Evolutionary conservation across 92 coral and sea anemone species (phyloP).

Genomic region (Blastomussa wellsi): DNA sequence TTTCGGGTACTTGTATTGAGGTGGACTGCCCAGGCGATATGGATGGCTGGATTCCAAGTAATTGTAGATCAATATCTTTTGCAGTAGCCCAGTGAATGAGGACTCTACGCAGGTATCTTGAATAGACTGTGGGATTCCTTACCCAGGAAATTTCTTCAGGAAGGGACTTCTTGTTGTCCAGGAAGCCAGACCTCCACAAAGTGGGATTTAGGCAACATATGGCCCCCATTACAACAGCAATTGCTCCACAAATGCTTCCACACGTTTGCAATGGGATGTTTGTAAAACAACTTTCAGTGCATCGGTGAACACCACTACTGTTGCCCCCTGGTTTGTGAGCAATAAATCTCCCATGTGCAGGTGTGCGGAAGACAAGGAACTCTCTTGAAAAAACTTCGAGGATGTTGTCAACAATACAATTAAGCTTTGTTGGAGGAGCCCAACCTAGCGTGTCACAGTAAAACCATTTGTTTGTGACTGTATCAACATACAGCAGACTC

Average conservation of each 20-base stretch:
- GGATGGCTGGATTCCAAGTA: slow-evolving; percentile 47
- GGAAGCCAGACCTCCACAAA: slow-evolving; percentile 43
- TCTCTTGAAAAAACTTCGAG: slow-evolving; percentile 29
- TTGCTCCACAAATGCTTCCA: slow-evolving; percentile 46
- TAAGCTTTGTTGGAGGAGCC: slow-evolving; percentile 41
- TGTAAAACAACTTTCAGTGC: slow-evolving; percentile 31
- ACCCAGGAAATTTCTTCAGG: slow-evolving; percentile 39
- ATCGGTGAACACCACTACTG: slow-evolving; percentile 21
- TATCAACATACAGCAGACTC: slow-evolving; percentile 44
- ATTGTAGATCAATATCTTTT: slow-evolving; percentile 44
- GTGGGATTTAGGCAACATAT: slow-evolving; percentile 33
- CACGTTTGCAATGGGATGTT: slow-evolving; percentile 41
- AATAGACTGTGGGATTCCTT: slow-evolving; percentile 48
- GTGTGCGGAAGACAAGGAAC: slow-evolving; percentile 26
- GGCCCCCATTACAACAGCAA: slow-evolving; percentile 47
- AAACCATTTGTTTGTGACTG: slow-evolving; percentile 24
- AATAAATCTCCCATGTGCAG: slow-evolving; percentile 39
- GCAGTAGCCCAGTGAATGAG: slow-evolving; percentile 50
- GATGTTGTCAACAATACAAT: slow-evolving; percentile 19
- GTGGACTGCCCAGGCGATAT: no score
- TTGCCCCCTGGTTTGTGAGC: slow-evolving; percentile 43
- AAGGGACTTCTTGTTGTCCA: slow-evolving; percentile 4
- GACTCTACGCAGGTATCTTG: slow-evolving; percentile 54
- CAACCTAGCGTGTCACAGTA: slow-evolving; percentile 57
- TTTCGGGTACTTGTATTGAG: no score